phyloP scores from a whole-genome alignment of 2,113 vertebrate species.

The Centropristis striata region DNA sequence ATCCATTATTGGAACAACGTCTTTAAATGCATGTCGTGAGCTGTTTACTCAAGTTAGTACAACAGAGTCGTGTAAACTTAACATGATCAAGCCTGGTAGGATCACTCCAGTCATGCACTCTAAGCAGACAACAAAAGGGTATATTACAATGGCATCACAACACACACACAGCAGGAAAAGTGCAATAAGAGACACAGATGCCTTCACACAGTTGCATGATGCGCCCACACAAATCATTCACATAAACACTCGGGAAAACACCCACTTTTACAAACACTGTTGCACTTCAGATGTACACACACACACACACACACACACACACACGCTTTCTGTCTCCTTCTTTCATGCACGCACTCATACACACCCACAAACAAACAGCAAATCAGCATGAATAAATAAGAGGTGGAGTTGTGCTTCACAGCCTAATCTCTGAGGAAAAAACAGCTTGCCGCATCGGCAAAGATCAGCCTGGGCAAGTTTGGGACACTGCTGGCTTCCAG shows the following conservation, averaged over 20 bases:
- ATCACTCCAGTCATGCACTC: constrained; percentile 21
- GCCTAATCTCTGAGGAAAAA: constrained; percentile 73
- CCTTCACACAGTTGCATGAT: constrained; percentile 14
- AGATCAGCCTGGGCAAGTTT: constrained; percentile 65
- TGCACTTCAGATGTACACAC: constrained; percentile 14
- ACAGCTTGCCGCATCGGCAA: constrained; percentile 52
- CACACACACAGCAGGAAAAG: neutral
- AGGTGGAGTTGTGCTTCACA: constrained; percentile 75
- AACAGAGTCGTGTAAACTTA: constrained; percentile 1
- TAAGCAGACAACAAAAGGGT: constrained; percentile 6
- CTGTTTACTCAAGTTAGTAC: neutral
- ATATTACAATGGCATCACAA: constrained; percentile 5
- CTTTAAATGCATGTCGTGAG: constrained; percentile 1
- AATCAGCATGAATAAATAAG: constrained; percentile 78
- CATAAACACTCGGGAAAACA: constrained; percentile 28
- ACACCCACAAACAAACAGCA: constrained; percentile 56
- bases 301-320: constrained; percentile 1
- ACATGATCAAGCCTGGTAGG: neutral
- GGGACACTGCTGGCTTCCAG: constrained; percentile 79
- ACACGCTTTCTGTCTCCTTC: neutral
- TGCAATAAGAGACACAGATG: constrained; percentile 10
- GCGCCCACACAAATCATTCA: constrained; percentile 25
- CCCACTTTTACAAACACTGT: constrained; percentile 29
- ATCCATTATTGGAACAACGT: neutral
- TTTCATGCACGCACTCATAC: neutral